These are phyloP conservation scores for Coptodon rendalli DNA, from an alignment of 2,113 vertebrate species.

Conservation along the genomic window DNA sequence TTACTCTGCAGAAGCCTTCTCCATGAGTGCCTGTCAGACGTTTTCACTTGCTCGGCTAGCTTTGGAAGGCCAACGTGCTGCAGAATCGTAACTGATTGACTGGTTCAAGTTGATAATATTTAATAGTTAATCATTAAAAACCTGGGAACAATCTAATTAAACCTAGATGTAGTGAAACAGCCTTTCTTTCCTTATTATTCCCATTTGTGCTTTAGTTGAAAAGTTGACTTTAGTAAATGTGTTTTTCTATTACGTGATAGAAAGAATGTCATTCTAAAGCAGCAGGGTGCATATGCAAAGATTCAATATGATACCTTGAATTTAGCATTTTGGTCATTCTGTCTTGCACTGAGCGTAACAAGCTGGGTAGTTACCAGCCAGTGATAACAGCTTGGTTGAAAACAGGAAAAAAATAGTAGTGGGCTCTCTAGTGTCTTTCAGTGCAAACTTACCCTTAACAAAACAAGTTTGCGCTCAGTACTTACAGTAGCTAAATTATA, in stretches of 20 bases:
- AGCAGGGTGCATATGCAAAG: background rate
- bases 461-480: background rate
- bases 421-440: background rate
- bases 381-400: background rate
- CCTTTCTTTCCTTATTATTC: background rate
- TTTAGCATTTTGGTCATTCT: background rate
- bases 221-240: background rate
- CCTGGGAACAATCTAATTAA: background rate
- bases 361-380: background rate
- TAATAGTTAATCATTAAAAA: background rate
- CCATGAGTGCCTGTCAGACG: constrained; percentile 5
- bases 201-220: background rate
- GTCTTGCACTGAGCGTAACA: background rate
- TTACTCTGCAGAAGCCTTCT: background rate
- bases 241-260: background rate
- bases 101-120: background rate
- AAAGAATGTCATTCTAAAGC: background rate
- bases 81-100: background rate
- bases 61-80: background rate
- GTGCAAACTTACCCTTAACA: background rate
- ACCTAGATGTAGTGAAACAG: background rate
- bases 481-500: background rate
- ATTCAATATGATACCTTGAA: background rate
- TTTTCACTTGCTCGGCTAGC: background rate
- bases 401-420: background rate